A percentile compares a stretch with the other conserved stretches of the same genome.
Evolutionary conservation across 2,113 vertebrate species (phyloP).

Genomic region (Gobius niger): DNA sequence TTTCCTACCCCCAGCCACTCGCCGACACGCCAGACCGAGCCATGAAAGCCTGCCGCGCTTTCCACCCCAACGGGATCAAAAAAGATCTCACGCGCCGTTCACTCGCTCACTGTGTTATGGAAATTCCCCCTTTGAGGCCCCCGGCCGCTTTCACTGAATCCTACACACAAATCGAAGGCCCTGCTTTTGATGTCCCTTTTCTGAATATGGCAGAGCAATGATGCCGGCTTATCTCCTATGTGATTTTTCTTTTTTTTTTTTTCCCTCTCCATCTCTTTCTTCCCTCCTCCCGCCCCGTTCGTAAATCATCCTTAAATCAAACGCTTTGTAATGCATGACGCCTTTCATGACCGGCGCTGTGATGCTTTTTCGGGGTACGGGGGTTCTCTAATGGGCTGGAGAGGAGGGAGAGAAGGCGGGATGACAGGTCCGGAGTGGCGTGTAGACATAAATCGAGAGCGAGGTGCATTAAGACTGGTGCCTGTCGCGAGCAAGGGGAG

Average conservation of each 20-base stretch:
- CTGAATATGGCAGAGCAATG: conserved; percentile 55
- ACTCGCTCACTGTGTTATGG: conserved; percentile 59
- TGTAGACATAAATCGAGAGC: conserved; percentile 63
- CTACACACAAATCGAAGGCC: conserved; percentile 54
- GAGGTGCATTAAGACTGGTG: conserved; percentile 66
- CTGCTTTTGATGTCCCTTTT: conserved; percentile 68
- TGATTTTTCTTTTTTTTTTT: conserved; percentile 16
- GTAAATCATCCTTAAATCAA: conserved; percentile 76
- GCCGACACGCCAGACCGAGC: conserved; percentile 17
- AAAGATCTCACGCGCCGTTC: conserved; percentile 37
- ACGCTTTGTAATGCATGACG: conserved; percentile 76
- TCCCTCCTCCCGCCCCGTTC: conserved; percentile 31
- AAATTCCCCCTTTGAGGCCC: conserved; percentile 58
- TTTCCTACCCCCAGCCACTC: conserved; percentile 9
- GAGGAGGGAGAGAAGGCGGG: conserved; percentile 49
- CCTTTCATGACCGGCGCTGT: conserved; percentile 72
- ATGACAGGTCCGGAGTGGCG: conserved; percentile 31
- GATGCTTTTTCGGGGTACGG: conserved; percentile 40
- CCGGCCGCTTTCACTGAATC: conserved; percentile 34
- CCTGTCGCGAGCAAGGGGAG: conserved; percentile 51
- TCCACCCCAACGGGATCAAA: conserved; percentile 25
- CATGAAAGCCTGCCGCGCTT: conserved; percentile 51
- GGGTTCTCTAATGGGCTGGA: conserved; percentile 67
- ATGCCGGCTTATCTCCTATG: conserved; percentile 58
- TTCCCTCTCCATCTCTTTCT: neutral